Evolutionary conservation across 2,113 vertebrate species (phyloP), one percentile per base, ranked within the genome.

Genomic region (Pionites leucogaster): DNA sequence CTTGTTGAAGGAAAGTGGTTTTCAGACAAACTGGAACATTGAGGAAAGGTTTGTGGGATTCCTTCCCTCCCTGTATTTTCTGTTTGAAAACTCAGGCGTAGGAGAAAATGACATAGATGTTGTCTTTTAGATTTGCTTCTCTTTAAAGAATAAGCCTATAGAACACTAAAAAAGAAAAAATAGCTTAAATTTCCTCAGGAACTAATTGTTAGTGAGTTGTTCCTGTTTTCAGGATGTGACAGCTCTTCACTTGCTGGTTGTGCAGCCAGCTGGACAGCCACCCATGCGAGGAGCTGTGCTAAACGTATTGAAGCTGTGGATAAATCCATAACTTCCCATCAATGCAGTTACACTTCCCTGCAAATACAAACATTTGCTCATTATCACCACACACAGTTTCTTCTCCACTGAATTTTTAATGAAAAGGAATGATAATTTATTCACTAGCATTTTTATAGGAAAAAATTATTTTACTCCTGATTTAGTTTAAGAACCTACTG

Each of bases 351-450:
- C 19, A 70, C 82, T 94, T 97, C 94, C 94, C 97, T 96, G 92
- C 97, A 98, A 98, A 98, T 97, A 96, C 91, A 98, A 96, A 98
- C 97, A 97, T 97, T 69, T 91, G 95, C 97, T 98, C 97, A 97
- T 98, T 97, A 98, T 96, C 97, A 95, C 91, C 91, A 86, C 96
- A 93, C 77, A 96, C 87, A 97, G 97, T 98, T 98, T 96, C 93
- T 97, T 97, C 92, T 96, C 95, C 93, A 96, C 97, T 97, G 96
- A 98, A 98, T 97, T 98, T 97, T 97, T 98, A 98, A 98, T 98
- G 97, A 97, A 90, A 93, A 88, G 77, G 64, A 96, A 97, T 94
- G 93, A 95, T 96, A 97, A 97, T 94, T 97, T 96, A 91, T 93
- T 97, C 96, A 95, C 91, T 95, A 92, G 91, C 33, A 27, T 92